Evolutionary conservation across 2,797 vertebrate species (phyloP).

Genomic region (Scolopax rusticola): DNA sequence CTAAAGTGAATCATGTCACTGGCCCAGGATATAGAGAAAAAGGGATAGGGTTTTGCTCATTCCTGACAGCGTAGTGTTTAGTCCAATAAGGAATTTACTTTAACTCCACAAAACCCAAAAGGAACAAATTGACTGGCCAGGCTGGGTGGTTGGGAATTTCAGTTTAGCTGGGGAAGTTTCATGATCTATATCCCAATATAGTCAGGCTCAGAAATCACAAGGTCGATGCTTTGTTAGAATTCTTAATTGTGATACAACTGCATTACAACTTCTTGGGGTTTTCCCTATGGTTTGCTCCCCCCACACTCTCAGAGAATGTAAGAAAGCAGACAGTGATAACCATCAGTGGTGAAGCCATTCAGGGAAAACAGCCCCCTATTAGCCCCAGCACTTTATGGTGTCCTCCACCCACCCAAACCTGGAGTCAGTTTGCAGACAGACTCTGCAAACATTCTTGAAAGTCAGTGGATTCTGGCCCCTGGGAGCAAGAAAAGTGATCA

Average conservation of each 20-base stretch:
- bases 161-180: background rate
- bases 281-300: background rate
- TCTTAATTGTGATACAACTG: background rate
- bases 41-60: background rate
- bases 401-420: background rate
- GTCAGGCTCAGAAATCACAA: background rate
- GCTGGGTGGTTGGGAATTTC: background rate
- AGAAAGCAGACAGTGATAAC: background rate
- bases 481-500: background rate
- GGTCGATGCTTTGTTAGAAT: background rate
- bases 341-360: background rate
- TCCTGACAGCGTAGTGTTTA: background rate
- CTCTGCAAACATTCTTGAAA: background rate
- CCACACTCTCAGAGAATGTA: rapidly evolving
- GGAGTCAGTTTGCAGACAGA: background rate
- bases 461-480: background rate
- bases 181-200: background rate
- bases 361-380: background rate
- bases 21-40: background rate
- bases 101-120: background rate
- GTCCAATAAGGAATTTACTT: background rate
- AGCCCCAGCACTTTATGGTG: background rate
- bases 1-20: background rate
- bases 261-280: background rate
- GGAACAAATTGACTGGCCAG: background rate